Evolutionary conservation across 2,888 invertebrate genomes (phyloP), one percentile per base, ranked within the genome.

Genomic region (Eupithecia inturbata): DNA sequence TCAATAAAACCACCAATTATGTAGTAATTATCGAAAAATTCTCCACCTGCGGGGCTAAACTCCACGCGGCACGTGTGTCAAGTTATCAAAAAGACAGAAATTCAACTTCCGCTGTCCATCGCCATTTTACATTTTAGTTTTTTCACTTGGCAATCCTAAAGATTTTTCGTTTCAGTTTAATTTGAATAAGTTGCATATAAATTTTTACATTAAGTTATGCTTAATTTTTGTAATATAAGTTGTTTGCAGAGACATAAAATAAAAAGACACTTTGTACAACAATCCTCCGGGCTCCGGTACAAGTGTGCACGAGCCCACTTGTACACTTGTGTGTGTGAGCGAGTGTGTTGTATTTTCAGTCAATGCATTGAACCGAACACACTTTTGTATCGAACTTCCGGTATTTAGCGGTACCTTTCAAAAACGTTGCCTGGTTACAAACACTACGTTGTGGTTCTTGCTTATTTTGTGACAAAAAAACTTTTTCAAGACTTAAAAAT

Each of bases 21-120:
- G 78, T 67, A 78, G 75, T 84, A 88, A 89, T 88, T 85, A 83
- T 70, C 74, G 73, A 85, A 88, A 87, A 85, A 81, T 85, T 73
- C 90, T 81, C 87, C 88, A 95, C 95, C 95, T 95, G 94, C 94
- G 95, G 84, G 92, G 90, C 80, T 89, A 92, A 90, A 93, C 92
- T 95, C 94, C 95, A 95, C 95, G 95, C 95, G 92, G 92, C 94
- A 94, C 95, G 95, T 94, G 94, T 93, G 93, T 92, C 92, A 93
- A 92, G 88, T 91, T 92, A 88, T 91, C 87, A 91, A 94, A 94
- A 93, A 91, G 89, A 90, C 84, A 83, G 84, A 89, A 85, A 84
- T 83, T 83, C 85, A 82, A 89, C 87, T 92, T 93, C 93, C 92
- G 91, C 84, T 84, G 79, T 26, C 49, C 39, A 83, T 87, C 86